Base-by-base conservation (phyloP, 2,113 vertebrate species). In the Phoxinus phoxinus region DNA sequence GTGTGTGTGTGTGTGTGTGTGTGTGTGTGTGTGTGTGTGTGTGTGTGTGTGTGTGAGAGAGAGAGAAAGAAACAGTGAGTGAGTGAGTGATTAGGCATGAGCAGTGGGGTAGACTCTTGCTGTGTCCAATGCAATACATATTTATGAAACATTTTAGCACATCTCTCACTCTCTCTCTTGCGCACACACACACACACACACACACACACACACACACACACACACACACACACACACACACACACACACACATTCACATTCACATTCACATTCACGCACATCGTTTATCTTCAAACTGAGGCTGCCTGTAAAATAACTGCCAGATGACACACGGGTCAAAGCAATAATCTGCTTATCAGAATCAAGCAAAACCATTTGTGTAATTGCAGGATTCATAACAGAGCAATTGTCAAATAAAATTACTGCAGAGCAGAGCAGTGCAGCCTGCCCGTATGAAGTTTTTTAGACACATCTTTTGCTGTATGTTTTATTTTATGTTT, bases 311-410 rank as follows among this genome's bases (percentile, higher is more conserved):
- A 84, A 85, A 71, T 17, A 77, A 41, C 75, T 32, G 58, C 63
- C 84, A 87, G 74, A 85, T 85, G 84, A 87, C 88, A 79, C 37
- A 74, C 79, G 44, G 81, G 75, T 85, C 75, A 79, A 69, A 44
- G 75, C 25, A 86, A 84, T 86, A 86, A 81, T 83, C 87, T 15
- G 84, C 84, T 88, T 85, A 83, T 75, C 82, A 48, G 73, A 85
- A 72, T 83, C 73, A 84, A 9, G n/a, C 30, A 81, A 83, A 79
- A 53, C 12, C 84, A 85, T 85, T 76, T 87, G 59, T 85, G 53
- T 87, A 85, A 85, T 77, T 83, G 63, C 53, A 56, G 84, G 77
- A 86, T 83, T 87, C 61, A 61, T 85, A 84, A 65, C 44, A 81
- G 56, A 27, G 30, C 23, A 5, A 69, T 69, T 69, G 32, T 75